Percentiles rank a stretch among this genome's conserved stretches.
Conservation (phyloP, 1,140 invertebrate species). For the Latrodectus geometricus region DNA sequence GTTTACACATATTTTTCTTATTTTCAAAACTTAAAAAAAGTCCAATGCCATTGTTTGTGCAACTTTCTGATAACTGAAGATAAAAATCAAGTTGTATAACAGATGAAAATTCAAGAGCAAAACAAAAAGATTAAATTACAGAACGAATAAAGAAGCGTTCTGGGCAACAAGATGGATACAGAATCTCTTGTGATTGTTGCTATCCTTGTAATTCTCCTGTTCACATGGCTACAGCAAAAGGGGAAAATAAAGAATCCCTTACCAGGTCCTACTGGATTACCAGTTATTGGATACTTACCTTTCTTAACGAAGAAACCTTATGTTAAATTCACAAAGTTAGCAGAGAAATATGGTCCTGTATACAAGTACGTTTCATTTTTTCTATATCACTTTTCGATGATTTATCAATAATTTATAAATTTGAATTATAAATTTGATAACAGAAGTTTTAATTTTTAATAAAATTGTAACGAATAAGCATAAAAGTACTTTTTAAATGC, state of each 20-base stretch:
- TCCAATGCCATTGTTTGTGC: no score
- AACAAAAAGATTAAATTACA: not conserved
- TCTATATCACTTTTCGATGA: not conserved
- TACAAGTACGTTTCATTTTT: slow-evolving; percentile 12
- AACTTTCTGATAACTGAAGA: no score
- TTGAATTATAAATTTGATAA: no score
- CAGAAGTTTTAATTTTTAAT: no score
- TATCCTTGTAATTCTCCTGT: not conserved
- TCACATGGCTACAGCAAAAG: not conserved
- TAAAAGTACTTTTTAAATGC: no score
- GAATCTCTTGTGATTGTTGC: not conserved
- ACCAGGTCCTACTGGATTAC: slow-evolving; percentile 54
- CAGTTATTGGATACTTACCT: slow-evolving; percentile 62
- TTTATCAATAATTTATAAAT: no score
- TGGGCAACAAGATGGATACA: not conserved
- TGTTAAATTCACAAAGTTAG: slow-evolving; percentile 44
- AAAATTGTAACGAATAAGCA: no score
- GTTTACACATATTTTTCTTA: no score
- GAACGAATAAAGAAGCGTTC: not conserved
- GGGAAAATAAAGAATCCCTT: not conserved
- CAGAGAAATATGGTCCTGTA: slow-evolving; percentile 58
- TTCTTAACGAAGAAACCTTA: slow-evolving; percentile 62
- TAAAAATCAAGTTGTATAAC: no score
- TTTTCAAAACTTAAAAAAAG: no score
- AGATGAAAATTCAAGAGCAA: not conserved